phyloP scores from a whole-genome alignment of 1,140 invertebrate species.

The Aphelenchoides besseyi region DNA sequence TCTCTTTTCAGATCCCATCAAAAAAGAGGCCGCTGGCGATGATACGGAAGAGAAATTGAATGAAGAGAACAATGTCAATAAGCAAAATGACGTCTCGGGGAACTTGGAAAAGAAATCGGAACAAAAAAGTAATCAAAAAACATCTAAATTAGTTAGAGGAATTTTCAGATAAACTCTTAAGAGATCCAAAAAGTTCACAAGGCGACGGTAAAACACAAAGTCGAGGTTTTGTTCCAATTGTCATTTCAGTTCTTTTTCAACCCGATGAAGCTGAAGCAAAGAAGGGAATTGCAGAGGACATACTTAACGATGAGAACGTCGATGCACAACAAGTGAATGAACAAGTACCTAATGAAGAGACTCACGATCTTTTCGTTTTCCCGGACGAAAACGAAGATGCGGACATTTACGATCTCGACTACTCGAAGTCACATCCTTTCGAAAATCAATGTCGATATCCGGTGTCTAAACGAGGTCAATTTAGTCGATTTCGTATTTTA shows the following conservation, averaged over 20 bases:
- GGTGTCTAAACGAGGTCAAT: conserved; percentile 13
- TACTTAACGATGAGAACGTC: neutral
- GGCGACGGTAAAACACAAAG: neutral
- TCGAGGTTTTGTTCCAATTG: neutral
- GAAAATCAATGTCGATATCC: conserved; percentile 33
- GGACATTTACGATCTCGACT: conserved; percentile 7
- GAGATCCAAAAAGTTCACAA: neutral
- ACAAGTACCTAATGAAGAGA: neutral
- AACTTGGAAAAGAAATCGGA: neutral
- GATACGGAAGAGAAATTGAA: neutral
- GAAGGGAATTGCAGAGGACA: conserved; percentile 5
- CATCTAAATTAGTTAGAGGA: too few relatives aligned
- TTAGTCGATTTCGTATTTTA: neutral
- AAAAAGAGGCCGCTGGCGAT: neutral
- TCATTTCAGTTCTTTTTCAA: neutral
- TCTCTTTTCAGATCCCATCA: too few relatives aligned
- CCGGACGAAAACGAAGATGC: conserved; percentile 12
- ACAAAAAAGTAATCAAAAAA: neutral
- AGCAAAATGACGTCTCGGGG: neutral
- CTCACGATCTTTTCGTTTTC: neutral
- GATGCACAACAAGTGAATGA: neutral
- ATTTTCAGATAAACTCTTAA: too few relatives aligned
- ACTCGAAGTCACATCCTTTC: conserved; percentile 26
- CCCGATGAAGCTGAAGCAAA: conserved; percentile 7
- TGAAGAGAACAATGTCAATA: neutral